A percentile compares a stretch with the other conserved stretches of the same genome.
These are phyloP conservation scores for Coendou prehensilis DNA, from an alignment of 2,797 vertebrate genomes.

Conservation along the genomic window DNA sequence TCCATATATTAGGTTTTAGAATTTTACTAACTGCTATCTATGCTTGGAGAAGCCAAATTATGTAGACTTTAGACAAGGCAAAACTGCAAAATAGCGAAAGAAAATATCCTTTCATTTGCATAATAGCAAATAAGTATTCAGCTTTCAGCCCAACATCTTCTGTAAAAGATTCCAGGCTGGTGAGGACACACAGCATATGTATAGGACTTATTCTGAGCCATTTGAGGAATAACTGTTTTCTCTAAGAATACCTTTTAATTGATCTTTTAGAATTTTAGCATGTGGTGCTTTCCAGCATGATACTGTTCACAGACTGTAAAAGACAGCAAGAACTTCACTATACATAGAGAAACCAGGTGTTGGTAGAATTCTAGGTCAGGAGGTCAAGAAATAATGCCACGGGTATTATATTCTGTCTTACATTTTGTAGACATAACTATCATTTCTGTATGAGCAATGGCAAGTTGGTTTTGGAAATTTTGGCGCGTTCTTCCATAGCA, in stretches of 20 bases:
- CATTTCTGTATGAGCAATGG: not conserved
- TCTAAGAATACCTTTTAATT: not conserved
- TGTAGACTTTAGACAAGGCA: not conserved
- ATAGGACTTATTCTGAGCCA: not conserved
- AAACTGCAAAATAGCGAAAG: not conserved
- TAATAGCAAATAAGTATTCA: not conserved
- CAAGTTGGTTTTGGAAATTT: not conserved
- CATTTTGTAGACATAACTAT: not conserved
- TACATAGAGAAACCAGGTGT: not conserved
- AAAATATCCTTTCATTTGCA: conserved; percentile 16
- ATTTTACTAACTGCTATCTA: not conserved
- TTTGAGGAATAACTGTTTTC: not conserved
- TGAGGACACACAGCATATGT: not conserved
- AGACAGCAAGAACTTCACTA: no score
- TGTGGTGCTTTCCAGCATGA: not conserved
- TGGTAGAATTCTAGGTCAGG: not conserved
- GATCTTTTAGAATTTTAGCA: not conserved
- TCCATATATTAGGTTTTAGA: not conserved
- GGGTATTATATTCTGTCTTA: not conserved
- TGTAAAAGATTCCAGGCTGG: not conserved
- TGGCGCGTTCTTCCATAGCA: not conserved
- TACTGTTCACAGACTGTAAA: no score
- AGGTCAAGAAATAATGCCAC: not conserved
- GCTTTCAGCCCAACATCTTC: not conserved
- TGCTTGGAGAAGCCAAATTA: not conserved